Evolutionary conservation across 2,888 invertebrate species (phyloP).

Genomic region (Timema cristinae): DNA sequence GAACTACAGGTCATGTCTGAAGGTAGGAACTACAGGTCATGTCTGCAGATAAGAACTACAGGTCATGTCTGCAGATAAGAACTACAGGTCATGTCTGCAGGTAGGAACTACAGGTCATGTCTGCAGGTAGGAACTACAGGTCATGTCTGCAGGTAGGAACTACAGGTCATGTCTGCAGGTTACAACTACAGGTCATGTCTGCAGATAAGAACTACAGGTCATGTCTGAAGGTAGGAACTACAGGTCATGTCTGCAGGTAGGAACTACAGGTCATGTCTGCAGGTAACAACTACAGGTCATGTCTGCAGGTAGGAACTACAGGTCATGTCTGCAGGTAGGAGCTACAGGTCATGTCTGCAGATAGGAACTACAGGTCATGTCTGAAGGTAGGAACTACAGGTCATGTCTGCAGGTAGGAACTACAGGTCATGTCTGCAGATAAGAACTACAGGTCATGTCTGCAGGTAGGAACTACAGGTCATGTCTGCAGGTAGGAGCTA

Average conservation of each 20-base stretch:
- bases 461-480: constrained; percentile 40
- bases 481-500: constrained; percentile 45
- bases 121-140: constrained; percentile 46
- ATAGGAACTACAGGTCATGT: too few species aligned
- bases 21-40: too few species aligned
- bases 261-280: too few species aligned
- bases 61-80: constrained; percentile 55
- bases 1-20: constrained; percentile 65
- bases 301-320: constrained; percentile 49
- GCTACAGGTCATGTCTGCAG: constrained; percentile 62
- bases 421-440: too few species aligned
- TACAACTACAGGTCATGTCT: constrained; percentile 66
- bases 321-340: too few species aligned
- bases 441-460: constrained; percentile 61
- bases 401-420: constrained; percentile 55
- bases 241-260: constrained; percentile 55
- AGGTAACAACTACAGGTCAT: constrained; percentile 54
- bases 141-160: too few species aligned
- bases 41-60: constrained; percentile 48
- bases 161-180: too few species aligned
- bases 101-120: constrained; percentile 57
- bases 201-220: constrained; percentile 40
- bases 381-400: constrained; percentile 48
- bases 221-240: constrained; percentile 48
- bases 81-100: too few species aligned